Conservation (phyloP, 2,888 invertebrate genomes). For the Dione vanillae region DNA sequence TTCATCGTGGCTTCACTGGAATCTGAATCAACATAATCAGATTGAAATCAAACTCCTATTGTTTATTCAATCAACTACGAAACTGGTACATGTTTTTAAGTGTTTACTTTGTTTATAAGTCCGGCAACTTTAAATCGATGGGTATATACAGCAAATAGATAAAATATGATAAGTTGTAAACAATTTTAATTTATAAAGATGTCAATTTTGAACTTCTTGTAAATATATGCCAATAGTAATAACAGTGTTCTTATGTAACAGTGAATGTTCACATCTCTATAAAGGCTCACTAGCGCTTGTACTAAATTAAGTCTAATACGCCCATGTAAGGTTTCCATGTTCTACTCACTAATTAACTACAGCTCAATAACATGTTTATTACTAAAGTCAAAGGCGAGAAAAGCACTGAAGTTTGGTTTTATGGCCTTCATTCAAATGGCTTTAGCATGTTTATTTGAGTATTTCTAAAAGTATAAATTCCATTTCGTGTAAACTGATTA, state of each 20-base stretch:
- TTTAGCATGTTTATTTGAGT: constrained; percentile 17
- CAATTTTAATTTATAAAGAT: background rate
- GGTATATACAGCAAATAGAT: too few relatives aligned
- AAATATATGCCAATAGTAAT: constrained; percentile 3
- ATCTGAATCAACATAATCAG: constrained; percentile 39
- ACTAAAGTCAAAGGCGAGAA: constrained; percentile 22
- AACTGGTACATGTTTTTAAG: constrained; percentile 18
- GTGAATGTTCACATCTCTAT: constrained; percentile 8
- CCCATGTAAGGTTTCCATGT: constrained; percentile 25
- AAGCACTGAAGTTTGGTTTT: constrained; percentile 20
- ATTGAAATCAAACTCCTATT: constrained; percentile 30
- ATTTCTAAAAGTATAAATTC: constrained; percentile 14
- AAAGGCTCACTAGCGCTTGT: constrained; percentile 11
- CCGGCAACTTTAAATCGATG: background rate
- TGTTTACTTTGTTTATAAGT: constrained; percentile 16
- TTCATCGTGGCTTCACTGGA: constrained; percentile 43
- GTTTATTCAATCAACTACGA: constrained; percentile 27
- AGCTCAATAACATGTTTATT: constrained; percentile 23
- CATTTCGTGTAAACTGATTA: constrained; percentile 20
- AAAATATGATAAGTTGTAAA: background rate
- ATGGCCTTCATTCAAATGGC: constrained; percentile 19
- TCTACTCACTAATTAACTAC: constrained; percentile 24
- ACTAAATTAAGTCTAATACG: constrained; percentile 18
- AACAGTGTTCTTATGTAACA: constrained; percentile 13
- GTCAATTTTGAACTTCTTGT: background rate